Percentiles rank a stretch among this genome's conserved stretches.
Evolutionary conservation across 2,888 invertebrate species (phyloP).

Genomic region (Tenthredo notha): DNA sequence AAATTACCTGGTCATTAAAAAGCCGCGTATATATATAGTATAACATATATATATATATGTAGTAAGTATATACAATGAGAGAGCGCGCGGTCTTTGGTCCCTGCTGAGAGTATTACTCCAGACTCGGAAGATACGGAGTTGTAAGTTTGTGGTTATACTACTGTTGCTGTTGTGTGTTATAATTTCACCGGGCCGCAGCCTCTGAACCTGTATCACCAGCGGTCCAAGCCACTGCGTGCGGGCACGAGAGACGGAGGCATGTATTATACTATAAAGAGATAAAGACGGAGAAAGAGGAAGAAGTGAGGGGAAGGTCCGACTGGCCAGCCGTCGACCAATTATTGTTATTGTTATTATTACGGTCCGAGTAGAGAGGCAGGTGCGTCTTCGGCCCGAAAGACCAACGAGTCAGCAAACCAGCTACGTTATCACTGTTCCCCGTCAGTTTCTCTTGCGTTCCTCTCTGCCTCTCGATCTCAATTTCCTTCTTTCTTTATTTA

Average conservation of each 20-base stretch:
- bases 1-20: neutral
- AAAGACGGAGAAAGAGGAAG: slow-evolving; percentile 22
- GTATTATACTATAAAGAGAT: neutral
- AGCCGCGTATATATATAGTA: neutral
- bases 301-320: slow-evolving; percentile 28
- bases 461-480: neutral
- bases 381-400: slow-evolving; percentile 45
- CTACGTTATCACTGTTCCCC: slow-evolving; percentile 44
- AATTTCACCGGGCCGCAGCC: slow-evolving; percentile 47
- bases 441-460: slow-evolving; percentile 21
- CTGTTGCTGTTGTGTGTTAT: slow-evolving; percentile 39
- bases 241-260: neutral
- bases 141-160: slow-evolving; percentile 42
- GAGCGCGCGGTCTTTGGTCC: neutral
- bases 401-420: slow-evolving; percentile 35
- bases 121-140: neutral
- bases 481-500: neutral
- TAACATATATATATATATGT: neutral
- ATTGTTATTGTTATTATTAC: slow-evolving; percentile 54
- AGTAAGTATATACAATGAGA: neutral
- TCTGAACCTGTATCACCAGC: slow-evolving; percentile 48
- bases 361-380: slow-evolving; percentile 51
- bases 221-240: slow-evolving; percentile 30
- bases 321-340: slow-evolving; percentile 53
- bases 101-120: neutral